Percentiles rank a stretch among this genome's conserved stretches.
phyloP scores from a whole-genome alignment of 2,113 vertebrate species.

The Corythaixoides concolor region DNA sequence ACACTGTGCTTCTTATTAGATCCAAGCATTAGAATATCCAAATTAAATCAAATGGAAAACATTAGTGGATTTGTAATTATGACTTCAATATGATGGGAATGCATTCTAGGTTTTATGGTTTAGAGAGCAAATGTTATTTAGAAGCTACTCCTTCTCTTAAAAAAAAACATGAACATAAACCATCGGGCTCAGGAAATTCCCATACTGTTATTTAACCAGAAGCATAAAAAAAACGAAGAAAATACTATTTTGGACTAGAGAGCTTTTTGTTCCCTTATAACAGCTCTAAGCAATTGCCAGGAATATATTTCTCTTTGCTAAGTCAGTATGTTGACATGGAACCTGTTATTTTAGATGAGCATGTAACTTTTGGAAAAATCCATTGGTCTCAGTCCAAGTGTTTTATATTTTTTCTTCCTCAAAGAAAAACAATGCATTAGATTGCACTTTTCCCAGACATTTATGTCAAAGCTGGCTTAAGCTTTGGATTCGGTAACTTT shows the following conservation, averaged over 20 bases:
- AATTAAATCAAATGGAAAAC: background rate
- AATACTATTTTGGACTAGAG: background rate
- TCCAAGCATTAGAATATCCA: background rate
- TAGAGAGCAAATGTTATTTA: background rate
- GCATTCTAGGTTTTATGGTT: background rate
- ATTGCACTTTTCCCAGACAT: background rate
- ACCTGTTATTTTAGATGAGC: background rate
- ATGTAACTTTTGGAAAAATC: background rate
- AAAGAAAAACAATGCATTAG: background rate
- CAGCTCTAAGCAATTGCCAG: background rate
- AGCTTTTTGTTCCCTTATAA: background rate
- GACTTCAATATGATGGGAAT: background rate
- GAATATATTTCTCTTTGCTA: background rate
- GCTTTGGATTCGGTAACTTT: background rate
- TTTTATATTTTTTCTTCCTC: background rate
- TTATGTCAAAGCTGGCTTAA: background rate
- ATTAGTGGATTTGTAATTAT: background rate
- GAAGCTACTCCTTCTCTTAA: background rate
- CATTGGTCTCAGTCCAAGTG: background rate
- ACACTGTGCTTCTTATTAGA: background rate
- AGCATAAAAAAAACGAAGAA: background rate
- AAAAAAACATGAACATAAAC: background rate
- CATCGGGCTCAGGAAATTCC: background rate
- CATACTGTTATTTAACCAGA: background rate
- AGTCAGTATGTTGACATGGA: background rate